Base-by-base conservation (phyloP, 2,888 invertebrate genomes). In the Parochlus steinenii region DNA sequence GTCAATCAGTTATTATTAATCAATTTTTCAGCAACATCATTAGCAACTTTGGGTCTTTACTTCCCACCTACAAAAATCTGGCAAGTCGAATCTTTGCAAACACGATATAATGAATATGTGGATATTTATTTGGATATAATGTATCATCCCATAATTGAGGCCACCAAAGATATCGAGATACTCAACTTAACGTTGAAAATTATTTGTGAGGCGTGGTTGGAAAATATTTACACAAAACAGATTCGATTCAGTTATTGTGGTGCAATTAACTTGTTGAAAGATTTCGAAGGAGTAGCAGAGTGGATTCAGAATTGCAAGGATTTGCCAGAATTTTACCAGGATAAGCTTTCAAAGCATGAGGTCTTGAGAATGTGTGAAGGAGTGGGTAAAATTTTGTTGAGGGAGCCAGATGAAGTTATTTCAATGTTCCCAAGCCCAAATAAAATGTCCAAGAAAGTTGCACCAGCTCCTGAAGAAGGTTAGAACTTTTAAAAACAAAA, bases 191-290 rank as follows among this genome's bases (percentile, higher is more conserved):
- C 82, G 33, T 59, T 87, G 20, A 73, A 75, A 50, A 72, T 86
- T 19, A 75, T 83, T 63, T 82, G 86, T 49, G 85, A 86, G 53
- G 74, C 85, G 0, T 86, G 85, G 85, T 60, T 87, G 33, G 81
- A 86, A 53, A 81, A 82, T 47, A 85, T 87, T 44, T 83, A 81
- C 51, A 69, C 73, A 30, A 74, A 79, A 43, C 74, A 74, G 54
- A 76, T 86, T 16, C 81, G 79, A 51, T 87, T 87, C 16, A 24
- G 24, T 8, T 16, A 30, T 4, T 36, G 36, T 20, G 36, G 30
- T 11, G 86, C 86, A 0, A 57, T 73, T 29, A 82, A 83, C 45
- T 59, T 87, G 27, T 55, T 85, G 15, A 70, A 73, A n/a, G 86
- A 87, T 56, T 85, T 87, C 50, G 78, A 75, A 33, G 72, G 74